Evolutionary conservation across 2,113 vertebrate species (phyloP), one percentile per base, ranked within the genome.

Genomic region (Lontra canadensis): DNA sequence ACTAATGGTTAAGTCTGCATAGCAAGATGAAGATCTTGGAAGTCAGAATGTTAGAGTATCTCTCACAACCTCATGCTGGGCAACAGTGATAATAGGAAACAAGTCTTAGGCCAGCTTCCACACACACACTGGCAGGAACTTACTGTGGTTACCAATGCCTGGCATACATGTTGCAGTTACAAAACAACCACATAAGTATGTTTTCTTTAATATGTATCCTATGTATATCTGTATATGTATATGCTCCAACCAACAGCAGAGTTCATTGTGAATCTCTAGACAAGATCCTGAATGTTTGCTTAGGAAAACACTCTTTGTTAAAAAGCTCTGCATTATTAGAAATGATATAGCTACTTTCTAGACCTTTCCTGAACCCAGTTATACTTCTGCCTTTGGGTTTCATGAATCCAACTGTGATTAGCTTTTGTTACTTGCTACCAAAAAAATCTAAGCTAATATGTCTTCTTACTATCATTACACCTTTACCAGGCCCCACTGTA

Each of bases 371-470:
- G 42, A 94, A 11, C 42, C 34, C 65, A 14, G 7, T 34, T 84
- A 31, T 73, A 65, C 74, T 78, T 84, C 86, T 84, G 47, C 34
- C 25, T 29, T 84, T 89, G 34, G 36, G 49, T 84, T 93, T 84
- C 42, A 26, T 12, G 15, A 26, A 89, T 52, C 52, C 10, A 83
- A 71, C 13, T 94, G 83, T 83, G 29, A 61, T 86, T 59, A 55
- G 5, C 61, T 81, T 94, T 94, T 94, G 2, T 79, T 83, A 82
- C 63, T 94, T 94, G 42, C 88, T 97, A 71, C 80, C 42, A 79
- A 90, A 44, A 95, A 36, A 91, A 61, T 31, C n/a, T 94, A 78
- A 78, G 18, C 26, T 69, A 91, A 34, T 82, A 74, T 36, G 29
- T 61, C 42, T 83, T 63, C 6, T 85, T 88, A 4, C 21, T 85